Conservation (phyloP, 23 tunicate genomes). For the Styela plicata region DNA sequence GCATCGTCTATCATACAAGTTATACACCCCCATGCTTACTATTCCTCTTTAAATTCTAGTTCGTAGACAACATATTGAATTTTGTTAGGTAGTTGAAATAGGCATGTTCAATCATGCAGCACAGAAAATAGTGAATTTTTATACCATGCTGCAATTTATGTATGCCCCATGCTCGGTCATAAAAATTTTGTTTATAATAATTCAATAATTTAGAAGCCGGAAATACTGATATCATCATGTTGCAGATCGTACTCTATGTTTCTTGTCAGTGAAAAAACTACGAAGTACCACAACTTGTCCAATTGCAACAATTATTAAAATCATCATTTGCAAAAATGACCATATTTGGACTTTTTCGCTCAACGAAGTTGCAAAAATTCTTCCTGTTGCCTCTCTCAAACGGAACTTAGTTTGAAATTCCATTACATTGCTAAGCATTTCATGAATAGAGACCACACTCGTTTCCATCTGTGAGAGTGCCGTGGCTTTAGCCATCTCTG, state of each 20-base stretch:
- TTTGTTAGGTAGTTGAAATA: no score
- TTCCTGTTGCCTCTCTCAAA: conserved; percentile 62
- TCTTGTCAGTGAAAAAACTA: conserved; percentile 49
- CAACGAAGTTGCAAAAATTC: conserved; percentile 59
- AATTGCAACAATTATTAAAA: conserved; percentile 54
- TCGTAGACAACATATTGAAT: no score
- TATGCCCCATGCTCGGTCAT: no score
- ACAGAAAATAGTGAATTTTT: no score
- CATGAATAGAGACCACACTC: conserved; percentile 56
- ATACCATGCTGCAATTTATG: no score
- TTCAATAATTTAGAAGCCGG: no score
- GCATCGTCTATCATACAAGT: no score
- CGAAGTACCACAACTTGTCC: conserved; percentile 58
- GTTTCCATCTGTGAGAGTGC: conserved; percentile 71
- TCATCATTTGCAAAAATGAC: conserved; percentile 54
- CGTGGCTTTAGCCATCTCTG: conserved; percentile 59
- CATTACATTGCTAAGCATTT: conserved; percentile 38
- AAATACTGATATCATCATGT: no score
- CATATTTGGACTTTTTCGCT: conserved; percentile 66
- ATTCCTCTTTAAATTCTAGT: no score
- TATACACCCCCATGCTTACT: no score
- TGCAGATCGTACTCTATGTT: conserved; percentile 24
- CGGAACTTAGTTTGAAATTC: conserved; percentile 72
- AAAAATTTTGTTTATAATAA: no score
- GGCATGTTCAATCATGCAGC: no score